Conservation (phyloP, 1,140 invertebrate genomes). For the Cataglyphis hispanica region DNA sequence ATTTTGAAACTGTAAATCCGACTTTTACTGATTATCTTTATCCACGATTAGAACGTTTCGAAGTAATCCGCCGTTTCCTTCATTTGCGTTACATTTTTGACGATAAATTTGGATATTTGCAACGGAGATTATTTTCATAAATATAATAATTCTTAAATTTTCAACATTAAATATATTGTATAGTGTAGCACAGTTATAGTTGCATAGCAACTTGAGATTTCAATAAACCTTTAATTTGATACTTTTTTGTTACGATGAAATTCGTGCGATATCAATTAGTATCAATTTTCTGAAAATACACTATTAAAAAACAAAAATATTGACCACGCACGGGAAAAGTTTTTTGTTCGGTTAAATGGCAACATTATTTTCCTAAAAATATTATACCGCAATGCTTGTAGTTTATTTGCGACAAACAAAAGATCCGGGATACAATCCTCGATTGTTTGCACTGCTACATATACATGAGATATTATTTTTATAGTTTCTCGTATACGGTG, state of each 20-base stretch:
- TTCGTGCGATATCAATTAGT: background rate
- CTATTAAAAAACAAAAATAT: background rate
- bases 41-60: background rate
- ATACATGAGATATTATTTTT: conserved; percentile 25
- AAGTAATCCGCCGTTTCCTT: background rate
- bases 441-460: conserved; percentile 29
- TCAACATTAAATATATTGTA: background rate
- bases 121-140: background rate
- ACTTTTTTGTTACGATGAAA: background rate
- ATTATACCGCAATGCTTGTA: background rate
- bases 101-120: background rate
- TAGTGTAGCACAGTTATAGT: too few relatives aligned
- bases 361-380: conserved; percentile 50
- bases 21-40: background rate
- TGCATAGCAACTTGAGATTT: background rate
- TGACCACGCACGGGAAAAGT: background rate
- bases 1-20: conserved; percentile 8
- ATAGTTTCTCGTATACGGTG: background rate
- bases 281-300: background rate
- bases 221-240: background rate
- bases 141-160: background rate
- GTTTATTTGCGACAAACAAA: conserved; percentile 11
- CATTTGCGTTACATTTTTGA: too few relatives aligned
- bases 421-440: background rate
- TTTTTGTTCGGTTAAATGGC: conserved; percentile 2